Evolutionary conservation across 2,888 invertebrate genomes (phyloP).

Genomic region (Saturnia pavonia): DNA sequence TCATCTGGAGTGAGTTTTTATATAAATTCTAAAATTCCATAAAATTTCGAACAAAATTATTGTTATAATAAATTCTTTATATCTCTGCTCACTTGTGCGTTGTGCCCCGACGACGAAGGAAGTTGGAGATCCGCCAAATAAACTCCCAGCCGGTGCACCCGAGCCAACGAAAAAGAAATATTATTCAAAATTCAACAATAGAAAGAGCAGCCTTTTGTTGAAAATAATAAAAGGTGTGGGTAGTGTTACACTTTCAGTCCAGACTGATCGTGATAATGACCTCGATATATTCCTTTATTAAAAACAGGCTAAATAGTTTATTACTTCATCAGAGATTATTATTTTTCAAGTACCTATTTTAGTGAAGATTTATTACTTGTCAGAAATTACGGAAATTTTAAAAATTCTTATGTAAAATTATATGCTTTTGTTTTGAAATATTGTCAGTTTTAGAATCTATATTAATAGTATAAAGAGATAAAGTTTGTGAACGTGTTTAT

Average conservation of each 20-base stretch:
- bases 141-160: slow-evolving; percentile 32
- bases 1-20: background rate
- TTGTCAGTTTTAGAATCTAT: background rate
- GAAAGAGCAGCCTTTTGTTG: slow-evolving; percentile 44
- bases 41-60: slow-evolving; percentile 1
- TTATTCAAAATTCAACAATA: slow-evolving; percentile 42
- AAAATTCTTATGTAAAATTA: too few relatives aligned
- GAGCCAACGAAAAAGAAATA: slow-evolving; percentile 41
- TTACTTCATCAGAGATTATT: background rate
- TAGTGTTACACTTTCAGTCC: slow-evolving; percentile 24
- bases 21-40: slow-evolving; percentile 1
- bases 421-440: background rate
- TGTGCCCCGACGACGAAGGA: slow-evolving; percentile 34
- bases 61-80: background rate
- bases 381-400: background rate
- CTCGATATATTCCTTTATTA: slow-evolving; percentile 27
- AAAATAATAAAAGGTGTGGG: slow-evolving; percentile 36
- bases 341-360: background rate
- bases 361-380: background rate
- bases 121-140: slow-evolving; percentile 46
- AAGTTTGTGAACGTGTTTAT: too few relatives aligned
- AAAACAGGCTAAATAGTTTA: background rate
- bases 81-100: slow-evolving; percentile 25
- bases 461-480: background rate
- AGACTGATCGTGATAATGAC: slow-evolving; percentile 40